A percentile compares a stretch with the other conserved stretches of the same genome.
These are phyloP conservation scores for Chrysomela aeneicollis DNA, from an alignment of 2,888 invertebrate genomes.

Conservation along the genomic window DNA sequence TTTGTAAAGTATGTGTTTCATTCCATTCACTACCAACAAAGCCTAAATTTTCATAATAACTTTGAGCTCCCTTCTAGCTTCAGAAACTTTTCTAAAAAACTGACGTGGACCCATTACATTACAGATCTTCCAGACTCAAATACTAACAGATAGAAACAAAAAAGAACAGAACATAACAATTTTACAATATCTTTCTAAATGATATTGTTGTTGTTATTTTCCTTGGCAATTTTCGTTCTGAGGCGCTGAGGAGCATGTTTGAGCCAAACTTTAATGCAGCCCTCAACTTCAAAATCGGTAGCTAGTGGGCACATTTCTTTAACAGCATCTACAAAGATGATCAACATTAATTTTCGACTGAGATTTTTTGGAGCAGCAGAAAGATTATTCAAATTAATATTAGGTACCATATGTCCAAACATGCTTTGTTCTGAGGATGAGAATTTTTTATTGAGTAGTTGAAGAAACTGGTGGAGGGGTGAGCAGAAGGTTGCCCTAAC, in stretches of 20 bases:
- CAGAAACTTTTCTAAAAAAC: too few species aligned
- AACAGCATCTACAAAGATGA: conserved; percentile 22
- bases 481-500: too few species aligned
- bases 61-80: too few species aligned
- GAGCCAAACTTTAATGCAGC: conserved; percentile 19
- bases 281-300: conserved; percentile 21
- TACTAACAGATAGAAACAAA: too few species aligned
- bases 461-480: background rate
- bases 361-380: conserved; percentile 16
- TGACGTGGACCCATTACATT: too few species aligned
- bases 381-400: conserved; percentile 9
- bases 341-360: conserved; percentile 10
- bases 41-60: conserved; percentile 15
- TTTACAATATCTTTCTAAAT: too few species aligned
- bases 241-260: conserved; percentile 26
- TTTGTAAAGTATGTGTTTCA: conserved; percentile 11
- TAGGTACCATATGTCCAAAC: background rate
- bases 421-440: background rate
- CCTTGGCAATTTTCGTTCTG: too few species aligned
- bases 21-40: conserved; percentile 15
- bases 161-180: too few species aligned
- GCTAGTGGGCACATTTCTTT: conserved; percentile 17
- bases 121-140: conserved; percentile 15
- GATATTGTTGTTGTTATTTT: too few species aligned
- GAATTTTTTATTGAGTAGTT: too few species aligned